These are phyloP conservation scores for Syndactyla subalaris DNA, from an alignment of 2,797 vertebrate species.

Conservation along the genomic window DNA sequence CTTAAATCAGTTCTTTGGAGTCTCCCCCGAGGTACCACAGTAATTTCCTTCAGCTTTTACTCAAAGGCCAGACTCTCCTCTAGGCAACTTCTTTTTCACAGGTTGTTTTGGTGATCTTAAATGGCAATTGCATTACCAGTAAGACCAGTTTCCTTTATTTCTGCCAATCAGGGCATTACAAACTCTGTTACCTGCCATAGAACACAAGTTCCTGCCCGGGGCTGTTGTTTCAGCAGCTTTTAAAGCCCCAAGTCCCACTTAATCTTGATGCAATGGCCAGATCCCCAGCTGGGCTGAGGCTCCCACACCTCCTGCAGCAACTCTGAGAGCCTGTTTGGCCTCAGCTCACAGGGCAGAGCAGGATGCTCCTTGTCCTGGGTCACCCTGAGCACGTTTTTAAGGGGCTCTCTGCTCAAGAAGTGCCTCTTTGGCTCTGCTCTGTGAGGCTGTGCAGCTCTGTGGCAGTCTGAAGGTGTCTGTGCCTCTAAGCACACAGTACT, in stretches of 20 bases:
- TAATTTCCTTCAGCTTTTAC: slow-evolving; percentile 32
- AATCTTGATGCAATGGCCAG: background rate
- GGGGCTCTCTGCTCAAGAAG: background rate
- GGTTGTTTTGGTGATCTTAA: background rate
- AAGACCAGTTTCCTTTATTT: background rate
- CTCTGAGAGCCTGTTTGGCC: background rate
- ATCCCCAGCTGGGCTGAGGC: background rate
- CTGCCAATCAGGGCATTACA: background rate
- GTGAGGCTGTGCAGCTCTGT: background rate
- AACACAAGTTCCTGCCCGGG: background rate
- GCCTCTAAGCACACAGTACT: background rate
- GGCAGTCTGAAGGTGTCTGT: background rate
- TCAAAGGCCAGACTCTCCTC: slow-evolving; percentile 13
- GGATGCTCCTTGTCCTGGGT: background rate
- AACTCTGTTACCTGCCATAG: background rate
- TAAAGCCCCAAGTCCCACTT: background rate
- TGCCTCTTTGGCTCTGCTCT: background rate
- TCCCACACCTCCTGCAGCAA: background rate
- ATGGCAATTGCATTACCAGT: background rate
- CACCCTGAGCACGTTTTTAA: background rate
- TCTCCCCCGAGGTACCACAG: slow-evolving; percentile 2
- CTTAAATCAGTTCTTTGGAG: slow-evolving; percentile 4
- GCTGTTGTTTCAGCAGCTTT: background rate
- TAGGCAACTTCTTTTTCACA: background rate
- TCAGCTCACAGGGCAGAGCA: background rate